Conservation (phyloP, 2,113 vertebrate species). For the Clarias macrocephalus region DNA sequence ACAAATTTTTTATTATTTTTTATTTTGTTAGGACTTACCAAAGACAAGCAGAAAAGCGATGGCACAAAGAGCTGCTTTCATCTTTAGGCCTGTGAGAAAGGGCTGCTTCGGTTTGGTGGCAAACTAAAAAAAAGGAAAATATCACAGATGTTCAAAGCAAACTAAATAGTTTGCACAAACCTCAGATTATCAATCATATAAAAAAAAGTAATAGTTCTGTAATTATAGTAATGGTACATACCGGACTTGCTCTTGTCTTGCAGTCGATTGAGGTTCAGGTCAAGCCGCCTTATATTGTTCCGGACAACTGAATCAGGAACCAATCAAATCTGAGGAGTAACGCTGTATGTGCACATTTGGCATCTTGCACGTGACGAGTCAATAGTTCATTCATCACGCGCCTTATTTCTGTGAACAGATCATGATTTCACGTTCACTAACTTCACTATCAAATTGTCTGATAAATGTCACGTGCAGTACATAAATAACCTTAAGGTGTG, state of each 20-base stretch:
- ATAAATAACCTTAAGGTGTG: neutral
- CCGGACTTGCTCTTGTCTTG: neutral
- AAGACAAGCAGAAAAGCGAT: constrained; percentile 47
- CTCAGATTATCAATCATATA: neutral
- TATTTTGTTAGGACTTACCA: constrained; percentile 15
- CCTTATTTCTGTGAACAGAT: neutral
- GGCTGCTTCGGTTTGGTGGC: neutral
- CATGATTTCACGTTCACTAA: neutral
- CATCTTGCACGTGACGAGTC: neutral
- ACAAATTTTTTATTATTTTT: neutral
- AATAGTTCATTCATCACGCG: neutral
- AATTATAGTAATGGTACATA: neutral
- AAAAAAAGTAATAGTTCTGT: neutral
- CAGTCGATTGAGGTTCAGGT: neutral
- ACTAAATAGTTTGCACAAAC: neutral
- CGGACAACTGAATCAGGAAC: neutral
- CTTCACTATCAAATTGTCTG: neutral
- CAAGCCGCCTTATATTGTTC: constrained; percentile 9
- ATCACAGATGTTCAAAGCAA: neutral
- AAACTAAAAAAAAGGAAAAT: neutral
- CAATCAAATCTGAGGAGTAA: neutral
- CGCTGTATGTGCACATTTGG: neutral
- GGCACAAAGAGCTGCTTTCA: constrained; percentile 42
- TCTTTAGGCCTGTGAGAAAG: constrained; percentile 15
- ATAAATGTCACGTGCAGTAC: neutral